Conservation (phyloP, 2,888 invertebrate species). For the Callinectes sapidus region DNA sequence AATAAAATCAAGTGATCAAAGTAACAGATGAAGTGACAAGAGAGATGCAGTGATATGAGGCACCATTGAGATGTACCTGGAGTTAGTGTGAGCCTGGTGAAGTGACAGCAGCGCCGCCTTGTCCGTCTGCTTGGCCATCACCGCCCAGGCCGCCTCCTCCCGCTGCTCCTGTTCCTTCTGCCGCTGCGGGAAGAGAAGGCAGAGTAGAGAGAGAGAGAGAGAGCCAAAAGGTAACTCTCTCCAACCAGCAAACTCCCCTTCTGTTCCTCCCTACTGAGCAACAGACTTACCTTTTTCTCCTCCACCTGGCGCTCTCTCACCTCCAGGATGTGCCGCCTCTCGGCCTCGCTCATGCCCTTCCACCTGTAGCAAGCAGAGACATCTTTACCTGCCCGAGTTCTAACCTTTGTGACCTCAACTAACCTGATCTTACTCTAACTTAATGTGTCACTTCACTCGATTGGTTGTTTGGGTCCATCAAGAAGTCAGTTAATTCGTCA, state of each 20-base stretch:
- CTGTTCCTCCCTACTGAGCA: background rate
- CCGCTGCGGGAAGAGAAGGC: background rate
- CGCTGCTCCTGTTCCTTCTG: background rate
- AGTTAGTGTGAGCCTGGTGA: background rate
- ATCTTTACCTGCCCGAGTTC: background rate
- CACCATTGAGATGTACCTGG: background rate
- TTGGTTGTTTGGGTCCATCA: no score
- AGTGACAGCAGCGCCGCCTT: background rate
- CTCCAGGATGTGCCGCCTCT: background rate
- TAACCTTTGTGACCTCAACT: background rate
- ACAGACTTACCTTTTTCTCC: background rate
- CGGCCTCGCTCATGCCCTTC: slow-evolving; percentile 27
- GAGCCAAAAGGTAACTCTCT: no score
- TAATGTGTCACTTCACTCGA: no score
- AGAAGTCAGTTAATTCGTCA: no score
- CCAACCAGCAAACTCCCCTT: background rate
- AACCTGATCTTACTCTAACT: background rate
- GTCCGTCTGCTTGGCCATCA: background rate
- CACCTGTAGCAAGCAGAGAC: background rate
- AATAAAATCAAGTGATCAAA: background rate
- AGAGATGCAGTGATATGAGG: background rate
- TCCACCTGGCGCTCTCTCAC: background rate
- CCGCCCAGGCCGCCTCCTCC: background rate
- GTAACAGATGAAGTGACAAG: background rate
- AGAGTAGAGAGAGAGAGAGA: background rate